Evolutionary conservation across 2,113 vertebrate species (phyloP), one percentile per base, ranked within the genome.

Genomic region (Clarias gariepinus): DNA sequence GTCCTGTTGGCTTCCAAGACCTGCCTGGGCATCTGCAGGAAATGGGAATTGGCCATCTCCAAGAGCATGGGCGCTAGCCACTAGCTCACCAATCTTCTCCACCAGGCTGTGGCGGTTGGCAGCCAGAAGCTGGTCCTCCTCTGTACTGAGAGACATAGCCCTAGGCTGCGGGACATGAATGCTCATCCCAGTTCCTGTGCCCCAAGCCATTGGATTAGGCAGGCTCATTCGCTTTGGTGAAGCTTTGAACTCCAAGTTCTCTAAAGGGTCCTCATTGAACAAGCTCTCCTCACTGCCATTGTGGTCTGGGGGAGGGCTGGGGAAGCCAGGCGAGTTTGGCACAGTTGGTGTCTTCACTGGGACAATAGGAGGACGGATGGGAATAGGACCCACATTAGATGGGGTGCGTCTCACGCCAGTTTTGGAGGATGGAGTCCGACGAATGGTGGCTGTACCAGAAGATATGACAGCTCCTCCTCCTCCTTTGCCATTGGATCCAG

Each of bases 71-170:
- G 98, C 98, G 0, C 97, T 96, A 0, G 98, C 98, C 88, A 97
- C 98, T 92, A 99, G 95, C 95, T 99, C 97, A 0, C 98, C 98
- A 0, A 99, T 98, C 96, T 99, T 98, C 93, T 99, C 97, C 90
- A 99, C 98, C 93, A 99, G 95, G 93, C 97, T 98, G 94, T 99
- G 97, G 88, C 97, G 95, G 94, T 99, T 98, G 92, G 97, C 97
- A 0, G 98, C 97, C 81, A 99, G 90, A 91, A 96, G 94, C 73
- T 96, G 96, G 89, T 98, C 96, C 87, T 97, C 96, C 88, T 96
- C 96, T 33, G 88, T 68, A 1, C 86, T 5, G 91, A 95, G 91
- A 19, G 79, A 86, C 85, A 93, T 0, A 92, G 92, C 85, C 82
- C 93, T 83, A 89, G 93, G 64, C 86, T 93, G 89, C 91, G 0